Percentiles rank a stretch among this genome's conserved stretches.
Conservation (phyloP, 2,888 invertebrate genomes). For the Thalpophila matura region DNA sequence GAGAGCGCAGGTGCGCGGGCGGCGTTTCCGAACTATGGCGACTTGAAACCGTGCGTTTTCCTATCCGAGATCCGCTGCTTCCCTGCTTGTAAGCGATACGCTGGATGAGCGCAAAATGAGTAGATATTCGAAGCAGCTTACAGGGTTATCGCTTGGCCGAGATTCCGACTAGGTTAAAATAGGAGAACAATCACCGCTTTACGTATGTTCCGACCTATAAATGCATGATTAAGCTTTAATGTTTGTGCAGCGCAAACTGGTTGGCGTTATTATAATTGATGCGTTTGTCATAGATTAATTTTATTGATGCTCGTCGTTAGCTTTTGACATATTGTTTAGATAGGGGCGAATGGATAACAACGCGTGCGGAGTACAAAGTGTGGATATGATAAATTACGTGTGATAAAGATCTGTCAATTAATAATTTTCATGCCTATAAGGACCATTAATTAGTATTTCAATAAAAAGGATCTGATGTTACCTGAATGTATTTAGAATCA, state of each 20-base stretch:
- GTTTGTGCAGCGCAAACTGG: constrained; percentile 47
- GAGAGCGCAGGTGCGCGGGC: constrained; percentile 91
- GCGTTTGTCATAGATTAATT: constrained; percentile 55
- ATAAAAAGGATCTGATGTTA: neutral
- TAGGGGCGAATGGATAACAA: constrained; percentile 32
- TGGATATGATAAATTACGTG: constrained; percentile 26
- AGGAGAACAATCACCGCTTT: constrained; percentile 77
- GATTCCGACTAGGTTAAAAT: constrained; percentile 74
- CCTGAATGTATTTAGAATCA: neutral
- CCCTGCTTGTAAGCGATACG: constrained; percentile 70
- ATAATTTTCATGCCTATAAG: neutral
- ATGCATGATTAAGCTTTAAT: constrained; percentile 67
- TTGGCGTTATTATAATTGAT: constrained; percentile 38
- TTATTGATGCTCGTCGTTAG: constrained; percentile 33
- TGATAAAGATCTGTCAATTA: constrained; percentile 30
- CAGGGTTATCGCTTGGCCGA: constrained; percentile 77
- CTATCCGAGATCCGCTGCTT: constrained; percentile 70
- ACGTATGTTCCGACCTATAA: constrained; percentile 71
- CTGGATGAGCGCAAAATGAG: constrained; percentile 57
- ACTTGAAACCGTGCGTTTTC: constrained; percentile 80
- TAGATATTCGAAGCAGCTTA: constrained; percentile 64
- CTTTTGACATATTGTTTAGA: constrained; percentile 44
- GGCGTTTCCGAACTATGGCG: constrained; percentile 81
- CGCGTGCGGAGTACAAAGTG: constrained; percentile 31
- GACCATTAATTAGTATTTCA: constrained; percentile 7